phyloP scores from a whole-genome alignment of 1,140 invertebrate species.

The Drosophila pachea region DNA sequence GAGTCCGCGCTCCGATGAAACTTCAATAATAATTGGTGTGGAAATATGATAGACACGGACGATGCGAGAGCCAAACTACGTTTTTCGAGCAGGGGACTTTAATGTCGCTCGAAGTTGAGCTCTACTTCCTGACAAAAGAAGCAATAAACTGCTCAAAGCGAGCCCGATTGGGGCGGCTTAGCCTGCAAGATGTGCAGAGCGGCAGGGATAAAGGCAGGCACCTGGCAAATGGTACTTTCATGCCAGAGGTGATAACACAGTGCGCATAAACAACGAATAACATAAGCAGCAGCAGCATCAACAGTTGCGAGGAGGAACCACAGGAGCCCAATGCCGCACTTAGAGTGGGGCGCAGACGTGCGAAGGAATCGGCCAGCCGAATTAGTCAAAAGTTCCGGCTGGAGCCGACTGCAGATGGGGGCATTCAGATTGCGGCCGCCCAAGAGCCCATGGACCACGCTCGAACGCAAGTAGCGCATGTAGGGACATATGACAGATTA shows the following conservation, averaged over 20 bases:
- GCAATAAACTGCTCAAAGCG: constrained; percentile 2
- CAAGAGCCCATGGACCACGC: background rate
- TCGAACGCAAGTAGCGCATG: constrained; percentile 3
- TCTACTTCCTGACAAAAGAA: background rate
- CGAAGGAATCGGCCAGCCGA: constrained; percentile 31
- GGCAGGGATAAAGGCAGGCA: background rate
- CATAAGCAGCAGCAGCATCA: constrained; percentile 8
- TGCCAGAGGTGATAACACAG: constrained; percentile 68
- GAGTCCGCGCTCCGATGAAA: too few relatives aligned
- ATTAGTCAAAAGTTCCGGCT: constrained; percentile 16
- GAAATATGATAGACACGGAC: too few relatives aligned
- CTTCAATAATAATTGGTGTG: too few relatives aligned
- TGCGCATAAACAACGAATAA: constrained; percentile 61
- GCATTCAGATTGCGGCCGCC: too few relatives aligned
- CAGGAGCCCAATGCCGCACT: too few relatives aligned
- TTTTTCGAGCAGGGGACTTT: too few relatives aligned
- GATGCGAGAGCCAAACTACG: too few relatives aligned
- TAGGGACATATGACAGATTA: constrained; percentile 63
- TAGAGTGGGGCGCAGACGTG: too few relatives aligned
- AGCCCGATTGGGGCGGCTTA: constrained; percentile 6
- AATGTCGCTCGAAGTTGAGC: too few relatives aligned
- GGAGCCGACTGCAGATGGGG: background rate
- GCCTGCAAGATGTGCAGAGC: constrained; percentile 6
- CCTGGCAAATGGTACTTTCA: constrained; percentile 20
- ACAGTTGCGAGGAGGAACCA: background rate